Evolutionary conservation across 2,888 invertebrate species (phyloP), one percentile per base, ranked within the genome.

Genomic region (Orthosia gracilis): DNA sequence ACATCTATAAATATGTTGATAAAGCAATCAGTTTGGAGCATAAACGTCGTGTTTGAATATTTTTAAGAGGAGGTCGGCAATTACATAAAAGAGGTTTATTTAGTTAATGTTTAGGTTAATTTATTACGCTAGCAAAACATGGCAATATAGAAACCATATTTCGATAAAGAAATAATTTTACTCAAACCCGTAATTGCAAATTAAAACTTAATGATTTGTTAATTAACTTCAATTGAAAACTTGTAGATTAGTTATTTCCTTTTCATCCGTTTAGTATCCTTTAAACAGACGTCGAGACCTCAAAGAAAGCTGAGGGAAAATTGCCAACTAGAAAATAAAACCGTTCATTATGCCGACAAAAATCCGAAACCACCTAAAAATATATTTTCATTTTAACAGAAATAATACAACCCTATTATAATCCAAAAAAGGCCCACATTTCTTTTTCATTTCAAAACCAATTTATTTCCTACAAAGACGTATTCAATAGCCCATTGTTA

Each of bases 401-500:
- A 84, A 75, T 69, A 80, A 69, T 69, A 71, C 64, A 73, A 76
- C 73, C 55, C 58, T 31, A 76, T 76, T 82, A 73, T 67, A 62
- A 74, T 83, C 58, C 67, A 52, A 76, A 87, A 84, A 78, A 58
- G 72, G 70, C 70, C 73, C 69, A 73, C 76, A 80, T 80, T 81
- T 83, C 68, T 80, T 81, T 87, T 86, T 84, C 87, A 84, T 84
- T 84, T 81, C 83, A 86, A 91, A 89, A 88, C 85, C 90, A 90
- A 91, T 90, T 90, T 90, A 91, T 89, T 87, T 84, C 83, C 73
- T 87, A 89, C 90, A 89, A 90, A 91, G 88, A 88, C 85, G 85
- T 82, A 90, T 89, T 91, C 89, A 89, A 91, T 89, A 84, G 88
- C 84, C 88, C 87, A 87, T 91, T 90, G 91, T 92, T 90, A 90